Evolutionary conservation across 2,113 vertebrate species (phyloP), one percentile per base, ranked within the genome.

Genomic region (Scartelaos histophorus): DNA sequence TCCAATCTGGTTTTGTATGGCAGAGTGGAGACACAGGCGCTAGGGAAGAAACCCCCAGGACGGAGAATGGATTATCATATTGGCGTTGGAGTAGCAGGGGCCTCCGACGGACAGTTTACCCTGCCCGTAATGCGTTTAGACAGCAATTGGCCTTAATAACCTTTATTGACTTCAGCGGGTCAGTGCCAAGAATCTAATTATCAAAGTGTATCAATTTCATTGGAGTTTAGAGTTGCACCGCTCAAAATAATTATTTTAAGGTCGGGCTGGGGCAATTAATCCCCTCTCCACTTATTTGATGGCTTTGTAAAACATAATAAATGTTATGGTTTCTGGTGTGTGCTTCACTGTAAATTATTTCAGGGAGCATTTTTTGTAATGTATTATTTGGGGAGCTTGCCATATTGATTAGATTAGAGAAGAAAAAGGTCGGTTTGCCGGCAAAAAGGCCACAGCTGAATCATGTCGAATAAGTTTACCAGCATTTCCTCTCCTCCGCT

Each of bases 171-270:
- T 95, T 93, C 54, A 91, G 93, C 87, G 92, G 92, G 92, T 92
- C 88, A 91, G 92, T 95, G 95, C 95, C 94, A 94, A 95, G 94
- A 89, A 93, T 94, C 92, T 94, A 94, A 95, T 96, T 95, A 96
- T 96, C 95, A 95, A 95, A 96, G 95, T 95, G 94, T 95, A 95
- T 96, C 95, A 90, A 83, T 96, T 95, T 96, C 93, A 94, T 93
- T 92, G 91, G 91, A 90, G 91, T 94, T 93, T 95, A 93, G 94
- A 95, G 93, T 92, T 94, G 89, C 93, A 92, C 81, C 85, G 89
- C 92, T 94, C 93, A 86, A 91, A 88, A 93, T 94, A 95, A 95
- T 96, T 95, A 94, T 92, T 94, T 94, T 94, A 93, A 93, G 93
- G 93, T 92, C 92, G 89, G 89, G 89, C 86, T 82, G 84, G 91